Evolutionary conservation across 1,140 invertebrate genomes (phyloP).

Genomic region (Sweltsa coloradensis): DNA sequence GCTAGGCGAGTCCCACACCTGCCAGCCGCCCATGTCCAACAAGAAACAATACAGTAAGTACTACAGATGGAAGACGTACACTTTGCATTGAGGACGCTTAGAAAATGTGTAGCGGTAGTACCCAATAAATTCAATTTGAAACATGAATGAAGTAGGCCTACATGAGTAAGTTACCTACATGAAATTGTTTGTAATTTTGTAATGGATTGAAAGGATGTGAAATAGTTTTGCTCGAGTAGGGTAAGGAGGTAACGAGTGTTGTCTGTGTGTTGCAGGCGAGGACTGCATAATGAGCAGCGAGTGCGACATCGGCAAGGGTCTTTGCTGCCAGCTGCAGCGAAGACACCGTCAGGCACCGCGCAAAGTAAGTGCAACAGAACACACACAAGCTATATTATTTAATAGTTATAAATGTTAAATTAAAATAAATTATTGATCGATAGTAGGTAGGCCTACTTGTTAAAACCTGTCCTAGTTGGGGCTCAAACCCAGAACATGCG

Average conservation of each 20-base stretch:
- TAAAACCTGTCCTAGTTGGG: no score
- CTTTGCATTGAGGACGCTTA: conserved; percentile 2
- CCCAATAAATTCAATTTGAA: background rate
- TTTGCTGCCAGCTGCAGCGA: conserved; percentile 78
- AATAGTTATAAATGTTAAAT: background rate
- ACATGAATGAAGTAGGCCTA: background rate
- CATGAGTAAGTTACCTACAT: background rate
- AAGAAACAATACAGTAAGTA: conserved; percentile 64
- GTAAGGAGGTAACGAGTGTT: background rate
- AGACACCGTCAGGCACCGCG: conserved; percentile 70
- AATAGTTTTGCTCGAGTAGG: background rate
- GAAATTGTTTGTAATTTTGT: background rate
- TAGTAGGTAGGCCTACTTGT: no score
- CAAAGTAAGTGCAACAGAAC: conserved; percentile 56
- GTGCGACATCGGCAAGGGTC: conserved; percentile 69
- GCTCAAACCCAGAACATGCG: no score
- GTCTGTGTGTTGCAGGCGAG: conserved; percentile 43
- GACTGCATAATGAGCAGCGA: conserved; percentile 72
- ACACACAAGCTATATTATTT: no score
- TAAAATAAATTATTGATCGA: background rate
- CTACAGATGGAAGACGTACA: no score
- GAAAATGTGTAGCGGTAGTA: background rate
- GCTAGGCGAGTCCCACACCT: conserved; percentile 51
- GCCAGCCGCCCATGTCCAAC: conserved; percentile 57
- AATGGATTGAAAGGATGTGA: background rate